A percentile compares a stretch with the other conserved stretches of the same genome.
Conservation (phyloP, 2,888 invertebrate genomes). For the Andrena bicolor region DNA sequence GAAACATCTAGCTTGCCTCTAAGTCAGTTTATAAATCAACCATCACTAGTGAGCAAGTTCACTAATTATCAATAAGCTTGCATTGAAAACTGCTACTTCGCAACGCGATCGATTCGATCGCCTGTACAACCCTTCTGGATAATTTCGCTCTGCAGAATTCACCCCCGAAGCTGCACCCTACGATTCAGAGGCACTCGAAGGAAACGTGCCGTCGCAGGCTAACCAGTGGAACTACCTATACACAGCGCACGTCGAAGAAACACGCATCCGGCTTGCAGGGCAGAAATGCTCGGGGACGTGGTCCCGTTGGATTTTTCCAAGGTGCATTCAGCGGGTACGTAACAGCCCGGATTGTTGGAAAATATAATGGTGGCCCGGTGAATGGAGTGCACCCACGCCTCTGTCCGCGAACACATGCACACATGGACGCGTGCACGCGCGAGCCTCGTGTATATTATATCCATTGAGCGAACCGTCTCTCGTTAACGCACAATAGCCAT, state of each 20-base stretch:
- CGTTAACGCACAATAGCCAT: slow-evolving; percentile 38
- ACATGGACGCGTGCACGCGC: background rate
- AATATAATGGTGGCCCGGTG: slow-evolving; percentile 31
- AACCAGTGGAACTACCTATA: background rate
- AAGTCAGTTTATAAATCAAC: too few relatives aligned
- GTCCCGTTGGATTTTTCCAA: slow-evolving; percentile 19
- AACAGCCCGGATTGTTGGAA: slow-evolving; percentile 29
- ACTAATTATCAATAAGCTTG: too few relatives aligned
- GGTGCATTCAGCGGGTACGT: slow-evolving; percentile 20
- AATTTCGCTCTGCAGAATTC: too few relatives aligned
- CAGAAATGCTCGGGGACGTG: background rate
- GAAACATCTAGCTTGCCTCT: too few relatives aligned
- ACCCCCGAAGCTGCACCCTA: too few relatives aligned
- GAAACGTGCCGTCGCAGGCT: too few relatives aligned
- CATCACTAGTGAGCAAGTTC: too few relatives aligned
- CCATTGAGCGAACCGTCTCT: slow-evolving; percentile 35
- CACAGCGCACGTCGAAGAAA: background rate
- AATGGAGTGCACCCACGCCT: slow-evolving; percentile 1
- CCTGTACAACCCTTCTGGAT: too few relatives aligned
- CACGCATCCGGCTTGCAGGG: background rate
- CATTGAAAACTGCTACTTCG: too few relatives aligned
- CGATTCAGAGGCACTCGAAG: too few relatives aligned
- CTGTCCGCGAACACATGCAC: background rate
- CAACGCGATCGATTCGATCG: too few relatives aligned
- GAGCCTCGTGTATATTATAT: slow-evolving; percentile 26